A percentile compares a stretch with the other conserved stretches of the same genome.
phyloP scores from a whole-genome alignment of 2,888 invertebrate genomes.

The Entomobrya multifasciata region DNA sequence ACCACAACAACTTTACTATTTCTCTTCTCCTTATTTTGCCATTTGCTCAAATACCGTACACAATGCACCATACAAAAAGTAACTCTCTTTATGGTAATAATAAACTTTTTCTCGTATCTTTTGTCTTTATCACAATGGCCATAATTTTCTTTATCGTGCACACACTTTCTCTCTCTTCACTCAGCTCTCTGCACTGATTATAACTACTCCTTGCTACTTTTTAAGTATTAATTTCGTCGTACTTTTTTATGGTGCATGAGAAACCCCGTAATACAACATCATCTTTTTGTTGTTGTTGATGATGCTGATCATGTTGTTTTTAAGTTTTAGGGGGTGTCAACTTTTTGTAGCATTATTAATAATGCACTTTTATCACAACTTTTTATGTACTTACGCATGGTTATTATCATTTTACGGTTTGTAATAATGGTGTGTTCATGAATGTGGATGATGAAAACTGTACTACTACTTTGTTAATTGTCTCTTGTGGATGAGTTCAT shows the following conservation, averaged over 20 bases:
- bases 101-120: constrained; percentile 9
- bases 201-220: background rate
- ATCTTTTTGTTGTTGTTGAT: background rate
- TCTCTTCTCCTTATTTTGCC: background rate
- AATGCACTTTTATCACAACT: constrained; percentile 7
- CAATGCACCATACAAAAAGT: no score
- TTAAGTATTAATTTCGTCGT: no score
- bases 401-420: background rate
- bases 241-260: no score
- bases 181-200: constrained; percentile 5
- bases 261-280: no score
- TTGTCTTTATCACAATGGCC: constrained; percentile 29
- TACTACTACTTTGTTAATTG: constrained; percentile 12
- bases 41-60: no score
- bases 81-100: background rate
- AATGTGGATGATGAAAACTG: background rate
- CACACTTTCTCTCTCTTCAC: no score
- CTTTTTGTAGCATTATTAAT: constrained; percentile 26
- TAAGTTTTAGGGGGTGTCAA: background rate
- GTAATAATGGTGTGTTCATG: background rate
- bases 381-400: background rate
- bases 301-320: no score
- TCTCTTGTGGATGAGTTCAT: background rate
- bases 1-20: constrained; percentile 16
- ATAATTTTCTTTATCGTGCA: constrained; percentile 38